These are phyloP conservation scores for Galaxea fascicularis DNA, from an alignment of 92 coral and sea anemone genomes.

Conservation along the genomic window DNA sequence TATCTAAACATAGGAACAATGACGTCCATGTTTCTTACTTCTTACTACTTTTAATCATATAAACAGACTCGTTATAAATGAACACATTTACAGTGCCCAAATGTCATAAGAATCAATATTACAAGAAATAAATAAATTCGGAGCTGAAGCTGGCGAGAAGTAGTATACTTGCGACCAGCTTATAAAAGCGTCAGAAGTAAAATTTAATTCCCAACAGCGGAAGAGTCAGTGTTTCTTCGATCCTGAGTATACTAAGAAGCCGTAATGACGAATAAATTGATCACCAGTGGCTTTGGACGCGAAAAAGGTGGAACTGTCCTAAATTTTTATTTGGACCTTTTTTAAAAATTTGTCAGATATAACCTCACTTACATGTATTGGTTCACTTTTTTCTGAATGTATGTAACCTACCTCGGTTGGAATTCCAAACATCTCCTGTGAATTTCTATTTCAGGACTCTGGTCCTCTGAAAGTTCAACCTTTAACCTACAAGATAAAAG, in stretches of 20 bases:
- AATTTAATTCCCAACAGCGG: neutral
- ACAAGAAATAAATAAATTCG: neutral
- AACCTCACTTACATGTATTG: conserved; percentile 9
- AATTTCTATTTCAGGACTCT: neutral
- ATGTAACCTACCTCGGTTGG: conserved; percentile 2
- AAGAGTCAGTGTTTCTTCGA: neutral
- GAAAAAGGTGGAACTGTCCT: conserved; percentile 3
- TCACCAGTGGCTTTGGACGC: neutral
- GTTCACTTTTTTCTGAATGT: conserved; percentile 4
- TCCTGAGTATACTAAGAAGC: neutral
- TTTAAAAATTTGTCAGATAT: conserved; percentile 1
- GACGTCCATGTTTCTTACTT: conserved; percentile 1
- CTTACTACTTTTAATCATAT: too few relatives aligned
- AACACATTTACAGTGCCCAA: too few relatives aligned
- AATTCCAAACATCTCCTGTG: conserved; percentile 14
- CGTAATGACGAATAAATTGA: neutral
- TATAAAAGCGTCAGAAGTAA: conserved; percentile 1
- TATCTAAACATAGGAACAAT: neutral
- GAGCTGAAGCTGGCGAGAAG: too few relatives aligned
- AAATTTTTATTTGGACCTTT: neutral
- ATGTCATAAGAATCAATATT: too few relatives aligned
- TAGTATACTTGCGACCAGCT: conserved; percentile 3
- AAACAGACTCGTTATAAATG: too few relatives aligned
- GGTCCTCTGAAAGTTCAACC: conserved; percentile 1
- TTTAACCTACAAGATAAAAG: neutral